These are phyloP conservation scores for Nemotelus pantherinus DNA, from an alignment of 2,888 invertebrate species.

Conservation along the genomic window DNA sequence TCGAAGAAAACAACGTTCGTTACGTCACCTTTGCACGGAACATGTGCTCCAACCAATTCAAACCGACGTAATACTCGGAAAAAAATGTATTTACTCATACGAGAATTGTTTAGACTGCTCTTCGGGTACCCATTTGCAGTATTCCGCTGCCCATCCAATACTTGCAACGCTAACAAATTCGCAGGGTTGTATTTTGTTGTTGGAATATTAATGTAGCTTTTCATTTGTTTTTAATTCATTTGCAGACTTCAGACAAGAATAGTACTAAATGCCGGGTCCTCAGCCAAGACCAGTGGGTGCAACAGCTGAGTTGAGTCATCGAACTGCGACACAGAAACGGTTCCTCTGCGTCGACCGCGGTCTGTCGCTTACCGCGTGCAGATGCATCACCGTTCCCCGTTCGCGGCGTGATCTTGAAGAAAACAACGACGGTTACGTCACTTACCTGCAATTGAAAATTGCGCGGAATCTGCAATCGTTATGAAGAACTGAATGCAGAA, in stretches of 20 bases:
- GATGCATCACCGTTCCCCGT: background rate
- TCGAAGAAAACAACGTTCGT: background rate
- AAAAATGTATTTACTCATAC: too few species aligned
- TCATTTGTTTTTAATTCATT: background rate
- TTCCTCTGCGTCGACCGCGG: conserved; percentile 18
- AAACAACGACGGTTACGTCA: conserved; percentile 44
- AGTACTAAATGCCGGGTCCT: conserved; percentile 10
- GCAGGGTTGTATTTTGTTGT: too few species aligned
- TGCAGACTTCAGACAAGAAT: conserved; percentile 1
- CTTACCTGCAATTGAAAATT: conserved; percentile 46
- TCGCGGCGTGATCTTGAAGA: background rate
- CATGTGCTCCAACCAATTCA: background rate
- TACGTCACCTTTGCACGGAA: conserved; percentile 6
- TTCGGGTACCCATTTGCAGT: background rate
- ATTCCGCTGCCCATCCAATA: background rate
- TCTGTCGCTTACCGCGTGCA: background rate
- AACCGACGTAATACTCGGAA: too few species aligned
- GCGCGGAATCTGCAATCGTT: conserved; percentile 22
- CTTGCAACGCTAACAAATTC: background rate
- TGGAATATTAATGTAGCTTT: background rate
- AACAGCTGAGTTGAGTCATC: conserved; percentile 38
- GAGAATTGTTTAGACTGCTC: too few species aligned
- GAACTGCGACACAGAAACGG: conserved; percentile 21
- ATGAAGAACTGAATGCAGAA: background rate
- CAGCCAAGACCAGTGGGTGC: background rate